These are phyloP conservation scores for Drosophila peninsularis DNA, from an alignment of 2,888 invertebrate genomes.

Conservation along the genomic window DNA sequence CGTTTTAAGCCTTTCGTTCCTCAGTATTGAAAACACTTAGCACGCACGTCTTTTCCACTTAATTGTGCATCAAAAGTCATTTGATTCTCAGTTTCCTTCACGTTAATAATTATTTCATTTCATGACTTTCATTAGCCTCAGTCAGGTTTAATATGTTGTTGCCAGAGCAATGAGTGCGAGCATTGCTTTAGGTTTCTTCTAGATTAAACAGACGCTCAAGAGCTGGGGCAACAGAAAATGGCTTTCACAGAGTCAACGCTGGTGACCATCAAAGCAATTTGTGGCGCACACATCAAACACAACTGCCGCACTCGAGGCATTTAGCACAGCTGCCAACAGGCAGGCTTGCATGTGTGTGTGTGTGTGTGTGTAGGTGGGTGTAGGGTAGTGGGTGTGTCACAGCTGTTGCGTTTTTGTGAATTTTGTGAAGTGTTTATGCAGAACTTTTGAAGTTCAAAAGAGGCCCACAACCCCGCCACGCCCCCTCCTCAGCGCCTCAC, in stretches of 20 bases:
- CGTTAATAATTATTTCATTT: conserved; percentile 2
- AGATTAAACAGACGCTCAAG: conserved; percentile 1
- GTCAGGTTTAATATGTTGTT: background rate
- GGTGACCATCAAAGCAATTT: conserved; percentile 59
- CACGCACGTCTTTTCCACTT: background rate
- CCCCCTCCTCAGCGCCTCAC: background rate
- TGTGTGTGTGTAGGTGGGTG: conserved; percentile 3
- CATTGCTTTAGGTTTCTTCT: background rate
- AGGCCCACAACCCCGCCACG: background rate
- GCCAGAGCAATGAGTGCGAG: background rate
- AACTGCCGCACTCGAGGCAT: conserved; percentile 38
- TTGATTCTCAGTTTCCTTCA: background rate
- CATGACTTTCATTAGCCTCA: background rate
- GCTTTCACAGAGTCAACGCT: conserved; percentile 22
- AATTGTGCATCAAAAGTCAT: background rate
- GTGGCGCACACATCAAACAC: conserved; percentile 60
- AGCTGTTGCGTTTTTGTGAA: conserved; percentile 57
- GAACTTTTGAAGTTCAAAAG: conserved; percentile 64
- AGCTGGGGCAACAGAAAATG: conserved; percentile 2
- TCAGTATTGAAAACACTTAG: background rate
- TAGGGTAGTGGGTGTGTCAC: conserved; percentile 12
- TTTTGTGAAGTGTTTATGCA: conserved; percentile 71
- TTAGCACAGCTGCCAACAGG: conserved; percentile 10
- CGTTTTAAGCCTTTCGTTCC: background rate
- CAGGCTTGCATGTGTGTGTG: background rate